phyloP scores from a whole-genome alignment of 2,797 vertebrate species.

The Enteromius argenteus region DNA sequence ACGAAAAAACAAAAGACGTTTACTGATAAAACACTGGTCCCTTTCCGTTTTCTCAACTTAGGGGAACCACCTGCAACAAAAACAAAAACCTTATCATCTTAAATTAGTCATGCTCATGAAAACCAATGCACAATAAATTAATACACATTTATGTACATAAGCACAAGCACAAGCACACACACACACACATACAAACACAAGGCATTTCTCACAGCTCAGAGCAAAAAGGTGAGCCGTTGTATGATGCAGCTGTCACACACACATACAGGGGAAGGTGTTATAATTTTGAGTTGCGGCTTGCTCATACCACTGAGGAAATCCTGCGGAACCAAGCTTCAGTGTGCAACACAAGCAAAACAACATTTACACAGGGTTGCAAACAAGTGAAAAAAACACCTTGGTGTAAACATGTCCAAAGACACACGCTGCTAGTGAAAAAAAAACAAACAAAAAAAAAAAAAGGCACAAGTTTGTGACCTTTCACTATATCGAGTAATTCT shows the following conservation, averaged over 20 bases:
- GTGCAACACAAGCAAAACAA: conserved; percentile 34
- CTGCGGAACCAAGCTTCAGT: conserved; percentile 40
- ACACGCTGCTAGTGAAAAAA: conserved; percentile 6
- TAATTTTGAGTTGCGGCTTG: conserved; percentile 42
- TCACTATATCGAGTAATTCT: conserved; percentile 23
- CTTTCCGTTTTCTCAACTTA: neutral
- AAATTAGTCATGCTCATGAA: neutral
- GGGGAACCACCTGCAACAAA: conserved; percentile 5
- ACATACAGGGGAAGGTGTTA: conserved; percentile 36
- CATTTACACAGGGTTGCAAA: conserved; percentile 38
- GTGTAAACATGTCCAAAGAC: conserved; percentile 11
- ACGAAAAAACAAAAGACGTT: neutral
- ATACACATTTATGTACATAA: neutral
- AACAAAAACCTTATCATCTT: neutral
- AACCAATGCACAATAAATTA: neutral
- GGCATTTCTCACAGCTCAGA: neutral
- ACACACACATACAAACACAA: neutral
- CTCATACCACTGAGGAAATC: conserved; percentile 52
- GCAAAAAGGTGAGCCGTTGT: conserved; percentile 6
- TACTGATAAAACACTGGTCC: neutral
- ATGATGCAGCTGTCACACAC: conserved; percentile 28
- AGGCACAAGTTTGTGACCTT: neutral
- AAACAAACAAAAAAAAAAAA: neutral
- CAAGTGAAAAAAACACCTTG: conserved; percentile 34
- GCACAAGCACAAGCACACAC: neutral